These are phyloP conservation scores for Diadophis punctatus DNA, from an alignment of 2,113 vertebrate genomes.

Conservation along the genomic window DNA sequence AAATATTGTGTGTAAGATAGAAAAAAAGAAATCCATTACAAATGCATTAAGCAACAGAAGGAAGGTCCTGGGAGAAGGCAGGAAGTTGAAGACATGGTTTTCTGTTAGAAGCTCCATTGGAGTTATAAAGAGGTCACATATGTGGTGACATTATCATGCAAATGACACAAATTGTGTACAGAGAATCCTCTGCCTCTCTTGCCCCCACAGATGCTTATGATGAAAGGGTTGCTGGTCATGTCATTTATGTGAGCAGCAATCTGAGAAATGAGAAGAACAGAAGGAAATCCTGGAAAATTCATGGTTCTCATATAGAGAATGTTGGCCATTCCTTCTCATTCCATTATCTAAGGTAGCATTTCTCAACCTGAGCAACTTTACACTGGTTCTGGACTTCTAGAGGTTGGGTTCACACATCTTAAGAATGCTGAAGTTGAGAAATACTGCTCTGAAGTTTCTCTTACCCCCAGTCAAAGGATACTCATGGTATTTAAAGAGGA, in stretches of 20 bases:
- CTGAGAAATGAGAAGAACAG: background rate
- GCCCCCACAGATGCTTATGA: background rate
- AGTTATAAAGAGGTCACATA: background rate
- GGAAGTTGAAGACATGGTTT: background rate
- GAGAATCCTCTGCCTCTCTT: background rate
- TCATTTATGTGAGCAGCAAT: background rate
- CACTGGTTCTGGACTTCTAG: background rate
- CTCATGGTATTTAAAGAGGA: background rate
- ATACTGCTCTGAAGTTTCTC: background rate
- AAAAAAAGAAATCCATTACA: background rate
- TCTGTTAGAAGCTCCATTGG: background rate
- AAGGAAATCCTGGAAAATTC: background rate
- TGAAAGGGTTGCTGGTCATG: background rate
- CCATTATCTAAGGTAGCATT: background rate
- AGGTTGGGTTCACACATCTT: background rate
- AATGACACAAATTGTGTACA: background rate
- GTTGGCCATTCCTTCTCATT: background rate
- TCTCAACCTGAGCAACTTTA: background rate
- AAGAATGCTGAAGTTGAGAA: background rate
- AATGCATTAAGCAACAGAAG: background rate
- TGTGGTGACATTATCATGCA: background rate
- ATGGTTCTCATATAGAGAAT: background rate
- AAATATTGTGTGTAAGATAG: background rate
- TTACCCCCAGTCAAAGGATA: background rate
- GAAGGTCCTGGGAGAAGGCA: background rate